phyloP scores from a whole-genome alignment of 2,113 vertebrate genomes.

The Brachirus orientalis region DNA sequence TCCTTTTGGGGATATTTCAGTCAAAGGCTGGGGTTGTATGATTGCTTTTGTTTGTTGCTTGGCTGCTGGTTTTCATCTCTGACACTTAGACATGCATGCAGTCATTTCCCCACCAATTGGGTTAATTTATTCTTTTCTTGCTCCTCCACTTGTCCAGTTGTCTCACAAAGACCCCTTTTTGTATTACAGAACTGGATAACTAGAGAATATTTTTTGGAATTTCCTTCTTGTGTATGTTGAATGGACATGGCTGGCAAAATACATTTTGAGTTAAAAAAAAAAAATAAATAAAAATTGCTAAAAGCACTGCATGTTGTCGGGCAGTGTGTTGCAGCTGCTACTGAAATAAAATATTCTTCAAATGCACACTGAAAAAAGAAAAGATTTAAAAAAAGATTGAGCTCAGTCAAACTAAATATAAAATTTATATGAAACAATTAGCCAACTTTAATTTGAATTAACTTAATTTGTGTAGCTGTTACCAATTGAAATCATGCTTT shows the following conservation, averaged over 20 bases:
- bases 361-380: too few relatives aligned
- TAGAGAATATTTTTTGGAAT: conserved; percentile 48
- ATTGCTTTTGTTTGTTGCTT: conserved; percentile 68
- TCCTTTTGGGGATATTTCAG: conserved; percentile 58
- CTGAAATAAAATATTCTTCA: too few relatives aligned
- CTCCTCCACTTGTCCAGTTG: conserved; percentile 55
- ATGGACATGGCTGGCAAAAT: conserved; percentile 24
- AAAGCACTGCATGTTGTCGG: too few relatives aligned
- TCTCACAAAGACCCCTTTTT: conserved; percentile 57
- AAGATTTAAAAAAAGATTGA: too few relatives aligned
- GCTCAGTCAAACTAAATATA: too few relatives aligned
- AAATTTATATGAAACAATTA: too few relatives aligned
- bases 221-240: conserved; percentile 38
- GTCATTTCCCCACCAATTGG: conserved; percentile 43
- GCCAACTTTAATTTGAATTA: too few relatives aligned
- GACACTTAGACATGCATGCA: conserved; percentile 49
- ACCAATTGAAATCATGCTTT: too few relatives aligned
- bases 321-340: too few relatives aligned
- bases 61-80: conserved; percentile 63
- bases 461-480: too few relatives aligned
- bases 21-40: conserved; percentile 56
- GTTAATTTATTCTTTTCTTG: conserved; percentile 43
- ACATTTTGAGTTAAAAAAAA: neutral
- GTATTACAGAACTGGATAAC: conserved; percentile 20
- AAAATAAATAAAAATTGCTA: too few relatives aligned